Evolutionary conservation across 1,140 invertebrate species (phyloP).

Genomic region (Drosophila santomea): DNA sequence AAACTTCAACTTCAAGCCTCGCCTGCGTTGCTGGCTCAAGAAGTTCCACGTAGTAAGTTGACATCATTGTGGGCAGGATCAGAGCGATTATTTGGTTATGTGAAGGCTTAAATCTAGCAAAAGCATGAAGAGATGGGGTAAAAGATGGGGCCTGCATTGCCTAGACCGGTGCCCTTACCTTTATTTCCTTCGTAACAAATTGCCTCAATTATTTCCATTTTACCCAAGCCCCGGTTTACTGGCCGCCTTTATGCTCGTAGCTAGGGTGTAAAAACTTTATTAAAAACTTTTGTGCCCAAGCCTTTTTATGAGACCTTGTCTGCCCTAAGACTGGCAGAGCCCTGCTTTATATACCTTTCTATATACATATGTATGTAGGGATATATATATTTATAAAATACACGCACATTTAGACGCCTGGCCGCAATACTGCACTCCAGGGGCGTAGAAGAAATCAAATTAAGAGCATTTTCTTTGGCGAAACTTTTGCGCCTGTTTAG

Average conservation of each 20-base stretch:
- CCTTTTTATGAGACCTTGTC: conserved; percentile 65
- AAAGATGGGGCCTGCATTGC: background rate
- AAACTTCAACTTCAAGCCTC: conserved; percentile 17
- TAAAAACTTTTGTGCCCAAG: conserved; percentile 78
- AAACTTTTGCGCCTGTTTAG: conserved; percentile 75
- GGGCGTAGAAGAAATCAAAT: conserved; percentile 81
- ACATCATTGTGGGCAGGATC: conserved; percentile 18
- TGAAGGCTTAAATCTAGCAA: conserved; percentile 1
- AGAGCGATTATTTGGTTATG: conserved; percentile 31
- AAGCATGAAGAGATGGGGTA: background rate
- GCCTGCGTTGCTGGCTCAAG: background rate
- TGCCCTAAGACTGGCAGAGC: conserved; percentile 12
- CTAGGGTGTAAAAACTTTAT: conserved; percentile 80
- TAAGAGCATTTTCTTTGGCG: conserved; percentile 75
- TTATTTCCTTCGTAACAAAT: conserved; percentile 69
- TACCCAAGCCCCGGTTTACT: conserved; percentile 3
- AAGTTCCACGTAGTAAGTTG: conserved; percentile 1
- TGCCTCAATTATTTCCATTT: conserved; percentile 76
- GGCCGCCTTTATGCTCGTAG: conserved; percentile 12
- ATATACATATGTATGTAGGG: conserved; percentile 21
- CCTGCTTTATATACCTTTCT: conserved; percentile 25
- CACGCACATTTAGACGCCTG: conserved; percentile 67
- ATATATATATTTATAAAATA: conserved; percentile 72
- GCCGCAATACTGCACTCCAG: conserved; percentile 64
- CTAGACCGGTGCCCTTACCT: conserved; percentile 25